Base-by-base conservation (phyloP, 2,113 vertebrate species). In the Morone saxatilis region DNA sequence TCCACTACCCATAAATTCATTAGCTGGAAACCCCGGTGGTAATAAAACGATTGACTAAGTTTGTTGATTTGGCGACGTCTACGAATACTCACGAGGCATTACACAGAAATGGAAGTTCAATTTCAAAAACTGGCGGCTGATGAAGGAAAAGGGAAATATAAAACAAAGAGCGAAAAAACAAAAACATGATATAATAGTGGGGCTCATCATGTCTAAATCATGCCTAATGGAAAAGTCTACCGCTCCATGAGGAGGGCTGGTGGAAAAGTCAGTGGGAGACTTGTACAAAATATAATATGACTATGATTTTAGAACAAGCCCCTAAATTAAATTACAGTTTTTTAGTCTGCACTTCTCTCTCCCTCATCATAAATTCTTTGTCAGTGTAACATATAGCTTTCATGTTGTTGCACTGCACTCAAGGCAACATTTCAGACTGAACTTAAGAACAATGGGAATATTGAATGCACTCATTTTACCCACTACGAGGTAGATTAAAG, bases 401-500 rank as follows among this genome's bases (percentile, higher is more conserved):
- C 74, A 87, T 71, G 56, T 56, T 63, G 63, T 66, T 74, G 73
- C 80, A 51, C 13, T 53, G 25, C 76, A 77, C 65, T 59, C 60
- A 45, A 78, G 75, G 79, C 86, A 62, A 50, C 7, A 59, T 56
- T 14, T 88, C 68, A 53, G 25, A 78, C 66, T 83, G 69, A 83
- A 71, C 43, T 53, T 41, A 22, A 82, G 75, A 88, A 83, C 88
- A 87, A 62, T 83, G 60, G 38, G 62, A 88, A 89, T 81, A 31
- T 81, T 76, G 53, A 72, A 16, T 81, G 77, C 50, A 38, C 66
- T 74, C 50, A 80, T 85, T 85, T 83, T 57, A 62, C 51, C 50
- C 69, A 50, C 78, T 88, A 75, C 19, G 20, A 80, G 69, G 83
- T n/a, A 41, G 63, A 86, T 77, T 56, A 45, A 68, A 41, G 47